These are phyloP conservation scores for Pseudomyrmex dendroicus DNA, from an alignment of 1,140 invertebrate species.

Conservation along the genomic window DNA sequence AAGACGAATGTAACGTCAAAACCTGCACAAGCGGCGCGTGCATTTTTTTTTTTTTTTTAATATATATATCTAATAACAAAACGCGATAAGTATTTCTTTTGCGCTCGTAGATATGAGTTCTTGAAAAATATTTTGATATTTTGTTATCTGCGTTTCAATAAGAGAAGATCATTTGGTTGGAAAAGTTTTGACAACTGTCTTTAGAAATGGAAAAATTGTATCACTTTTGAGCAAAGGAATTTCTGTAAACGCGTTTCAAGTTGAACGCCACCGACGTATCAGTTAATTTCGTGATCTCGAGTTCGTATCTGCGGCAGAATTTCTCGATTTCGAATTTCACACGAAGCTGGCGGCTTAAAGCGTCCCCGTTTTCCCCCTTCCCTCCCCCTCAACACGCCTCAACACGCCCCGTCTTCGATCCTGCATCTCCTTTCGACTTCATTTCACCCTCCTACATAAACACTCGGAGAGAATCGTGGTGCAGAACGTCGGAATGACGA, in stretches of 20 bases:
- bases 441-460: slow-evolving; percentile 67
- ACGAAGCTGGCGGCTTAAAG: slow-evolving; percentile 69
- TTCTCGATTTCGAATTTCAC: slow-evolving; percentile 62
- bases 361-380: neutral
- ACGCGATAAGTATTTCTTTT: too few species aligned
- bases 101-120: too few species aligned
- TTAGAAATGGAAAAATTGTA: too few species aligned
- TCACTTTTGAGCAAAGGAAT: too few species aligned
- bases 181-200: too few species aligned
- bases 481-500: slow-evolving; percentile 52
- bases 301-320: slow-evolving; percentile 43
- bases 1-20: too few species aligned
- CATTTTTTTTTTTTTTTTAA: neutral
- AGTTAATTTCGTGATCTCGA: slow-evolving; percentile 36
- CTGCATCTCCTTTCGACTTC: slow-evolving; percentile 68
- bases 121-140: too few species aligned
- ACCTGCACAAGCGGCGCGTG: neutral
- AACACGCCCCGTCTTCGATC: slow-evolving; percentile 68
- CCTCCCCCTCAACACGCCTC: slow-evolving; percentile 54
- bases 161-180: too few species aligned
- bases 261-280: slow-evolving; percentile 18
- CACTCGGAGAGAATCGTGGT: slow-evolving; percentile 63
- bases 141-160: too few species aligned
- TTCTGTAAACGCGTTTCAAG: slow-evolving; percentile 2
- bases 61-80: neutral